phyloP scores from a whole-genome alignment of 2,888 invertebrate species.

The Gnatocerus cornutus region DNA sequence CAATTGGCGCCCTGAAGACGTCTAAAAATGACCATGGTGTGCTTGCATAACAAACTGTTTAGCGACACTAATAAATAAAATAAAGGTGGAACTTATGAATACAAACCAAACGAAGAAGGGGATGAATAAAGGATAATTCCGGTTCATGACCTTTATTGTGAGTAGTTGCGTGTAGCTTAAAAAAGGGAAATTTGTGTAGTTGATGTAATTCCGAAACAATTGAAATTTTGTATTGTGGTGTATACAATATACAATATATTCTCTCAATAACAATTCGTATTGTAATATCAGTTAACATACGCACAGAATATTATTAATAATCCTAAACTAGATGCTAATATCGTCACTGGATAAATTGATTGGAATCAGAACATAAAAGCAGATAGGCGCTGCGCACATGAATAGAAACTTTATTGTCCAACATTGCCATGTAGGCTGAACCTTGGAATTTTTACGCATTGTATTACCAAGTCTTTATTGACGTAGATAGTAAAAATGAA shows the following conservation, averaged over 20 bases:
- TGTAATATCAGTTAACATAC: too few species aligned
- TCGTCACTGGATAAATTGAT: background rate
- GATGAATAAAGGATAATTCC: too few species aligned
- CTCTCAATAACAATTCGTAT: too few species aligned
- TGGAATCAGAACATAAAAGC: background rate
- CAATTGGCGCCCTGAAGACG: conserved; percentile 21
- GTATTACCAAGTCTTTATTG: conserved; percentile 15
- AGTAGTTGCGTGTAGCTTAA: too few species aligned
- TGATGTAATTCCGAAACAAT: too few species aligned
- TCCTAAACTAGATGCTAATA: too few species aligned
- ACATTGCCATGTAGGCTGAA: conserved; percentile 4
- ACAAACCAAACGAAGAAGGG: too few species aligned
- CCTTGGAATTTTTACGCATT: conserved; percentile 27
- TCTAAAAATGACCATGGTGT: conserved; percentile 11
- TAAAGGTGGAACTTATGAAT: background rate
- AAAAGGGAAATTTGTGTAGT: too few species aligned
- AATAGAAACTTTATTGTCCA: conserved; percentile 2
- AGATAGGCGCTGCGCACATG: background rate
- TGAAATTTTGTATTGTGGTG: too few species aligned
- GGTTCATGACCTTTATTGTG: too few species aligned
- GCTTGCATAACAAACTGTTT: conserved; percentile 10
- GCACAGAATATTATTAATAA: too few species aligned
- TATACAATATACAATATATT: too few species aligned
- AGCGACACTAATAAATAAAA: background rate
- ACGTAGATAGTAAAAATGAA: conserved; percentile 12